These are phyloP conservation scores for Ypsolopha scabrella DNA, from an alignment of 2,888 invertebrate genomes.

Conservation along the genomic window DNA sequence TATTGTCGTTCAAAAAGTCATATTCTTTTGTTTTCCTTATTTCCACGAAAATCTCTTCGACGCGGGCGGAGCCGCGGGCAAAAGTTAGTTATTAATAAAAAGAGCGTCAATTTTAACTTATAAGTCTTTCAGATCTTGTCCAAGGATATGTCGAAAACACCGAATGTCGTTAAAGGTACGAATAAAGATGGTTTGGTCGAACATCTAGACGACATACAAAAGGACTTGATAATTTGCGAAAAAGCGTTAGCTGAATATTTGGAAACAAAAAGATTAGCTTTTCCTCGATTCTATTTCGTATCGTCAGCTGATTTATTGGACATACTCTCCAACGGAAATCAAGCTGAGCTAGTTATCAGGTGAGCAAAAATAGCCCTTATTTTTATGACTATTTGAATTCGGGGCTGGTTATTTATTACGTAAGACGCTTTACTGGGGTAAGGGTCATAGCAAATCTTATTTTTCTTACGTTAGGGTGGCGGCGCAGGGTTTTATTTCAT, in stretches of 20 bases:
- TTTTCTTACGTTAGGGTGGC: too few relatives aligned
- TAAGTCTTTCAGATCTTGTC: conserved; percentile 71
- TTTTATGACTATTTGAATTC: too few relatives aligned
- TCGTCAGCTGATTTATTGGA: conserved; percentile 96
- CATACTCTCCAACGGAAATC: conserved; percentile 95
- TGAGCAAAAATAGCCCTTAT: conserved; percentile 12
- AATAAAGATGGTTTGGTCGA: conserved; percentile 86
- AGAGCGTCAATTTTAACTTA: background rate
- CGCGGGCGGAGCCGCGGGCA: too few relatives aligned
- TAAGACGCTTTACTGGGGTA: too few relatives aligned
- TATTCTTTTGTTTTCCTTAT: too few relatives aligned
- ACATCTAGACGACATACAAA: conserved; percentile 84
- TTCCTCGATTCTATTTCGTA: conserved; percentile 97
- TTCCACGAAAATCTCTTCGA: too few relatives aligned
- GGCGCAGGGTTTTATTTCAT: too few relatives aligned
- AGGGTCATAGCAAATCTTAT: too few relatives aligned
- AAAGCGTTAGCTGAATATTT: conserved; percentile 97
- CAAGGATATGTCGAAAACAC: conserved; percentile 81
- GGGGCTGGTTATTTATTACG: too few relatives aligned
- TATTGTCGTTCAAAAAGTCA: too few relatives aligned
- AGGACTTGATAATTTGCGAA: conserved; percentile 90
- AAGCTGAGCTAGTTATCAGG: conserved; percentile 85
- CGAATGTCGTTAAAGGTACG: conserved; percentile 92
- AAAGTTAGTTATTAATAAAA: too few relatives aligned
- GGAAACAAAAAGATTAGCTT: conserved; percentile 95